These are phyloP conservation scores for Probosciger aterrimus DNA, from an alignment of 2,113 vertebrate genomes.

Conservation along the genomic window DNA sequence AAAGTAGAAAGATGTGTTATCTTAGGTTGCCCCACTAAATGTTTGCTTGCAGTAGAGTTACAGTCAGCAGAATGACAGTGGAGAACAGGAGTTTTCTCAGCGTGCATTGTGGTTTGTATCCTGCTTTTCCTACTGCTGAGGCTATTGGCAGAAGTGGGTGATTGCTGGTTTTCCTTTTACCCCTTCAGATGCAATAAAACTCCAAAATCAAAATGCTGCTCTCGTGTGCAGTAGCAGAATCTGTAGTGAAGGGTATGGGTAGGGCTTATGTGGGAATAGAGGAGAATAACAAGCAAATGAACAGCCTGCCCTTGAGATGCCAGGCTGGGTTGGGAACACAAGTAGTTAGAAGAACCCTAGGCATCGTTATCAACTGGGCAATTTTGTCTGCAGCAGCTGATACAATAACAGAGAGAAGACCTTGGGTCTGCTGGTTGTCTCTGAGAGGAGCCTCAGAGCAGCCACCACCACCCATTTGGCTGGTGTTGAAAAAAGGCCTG, in stretches of 20 bases:
- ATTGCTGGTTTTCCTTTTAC: not conserved
- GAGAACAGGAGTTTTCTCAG: not conserved
- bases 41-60: not conserved
- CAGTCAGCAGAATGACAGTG: not conserved
- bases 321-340: not conserved
- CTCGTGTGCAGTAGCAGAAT: not conserved
- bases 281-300: not conserved
- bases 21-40: not conserved
- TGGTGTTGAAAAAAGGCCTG: not conserved
- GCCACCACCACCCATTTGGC: not conserved
- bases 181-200: not conserved
- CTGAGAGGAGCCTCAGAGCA: not conserved
- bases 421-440: not conserved
- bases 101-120: accelerated
- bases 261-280: not conserved
- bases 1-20: not conserved
- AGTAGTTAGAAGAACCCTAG: not conserved
- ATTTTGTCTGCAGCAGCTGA: not conserved
- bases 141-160: not conserved
- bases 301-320: not conserved
- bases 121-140: not conserved
- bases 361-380: not conserved
- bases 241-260: not conserved
- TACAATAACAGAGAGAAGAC: not conserved
- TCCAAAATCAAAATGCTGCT: not conserved